Evolutionary conservation across 2,113 vertebrate genomes (phyloP), one percentile per base, ranked within the genome.

Genomic region (Sapajus apella): DNA sequence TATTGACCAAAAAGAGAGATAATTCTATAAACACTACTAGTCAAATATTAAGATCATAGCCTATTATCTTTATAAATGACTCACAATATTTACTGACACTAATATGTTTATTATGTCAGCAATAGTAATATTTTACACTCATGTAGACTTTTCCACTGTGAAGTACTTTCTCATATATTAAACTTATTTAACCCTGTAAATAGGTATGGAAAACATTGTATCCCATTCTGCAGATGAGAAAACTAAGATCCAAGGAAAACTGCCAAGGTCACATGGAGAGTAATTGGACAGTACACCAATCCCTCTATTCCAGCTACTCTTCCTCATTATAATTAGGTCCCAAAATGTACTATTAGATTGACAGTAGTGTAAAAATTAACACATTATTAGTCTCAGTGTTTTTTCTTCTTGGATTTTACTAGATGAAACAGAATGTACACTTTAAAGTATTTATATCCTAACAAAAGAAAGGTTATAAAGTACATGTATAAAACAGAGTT

Each of bases 371-470:
- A 79, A 82, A 89, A 82, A 6, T 32, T 47, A 94, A 86, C 12
- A 32, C 66, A 72, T 94, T 75, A 77, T 52, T 45, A 73, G 50
- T 89, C 32, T 81, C 52, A 17, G 52, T 8, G 77, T 32, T 86
- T 70, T 96, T 91, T 45, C 83, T 94, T 87, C 35, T 37, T 86
- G n/a, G 23, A 81, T 52, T n/a, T 84, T 84, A 79, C 21, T 82
- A 61, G n/a, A 97, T 11, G 55, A 97, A 6, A 70, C 2, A 80
- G 64, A 87, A 55, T n/a, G 77, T 4, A 40, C 18, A 66, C 52
- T n/a, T 85, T 90, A 88, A 50, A 83, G 43, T 61, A 81, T 35
- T 17, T 70, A n/a, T 68, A 37, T 37, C 45, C 27, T 47, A 88
- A 80, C 11, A 66, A 76, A 81, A n/a, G 68, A 61, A 75, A 84